phyloP scores from a whole-genome alignment of 2,113 vertebrate species.

The Pachypanchax playfairii region DNA sequence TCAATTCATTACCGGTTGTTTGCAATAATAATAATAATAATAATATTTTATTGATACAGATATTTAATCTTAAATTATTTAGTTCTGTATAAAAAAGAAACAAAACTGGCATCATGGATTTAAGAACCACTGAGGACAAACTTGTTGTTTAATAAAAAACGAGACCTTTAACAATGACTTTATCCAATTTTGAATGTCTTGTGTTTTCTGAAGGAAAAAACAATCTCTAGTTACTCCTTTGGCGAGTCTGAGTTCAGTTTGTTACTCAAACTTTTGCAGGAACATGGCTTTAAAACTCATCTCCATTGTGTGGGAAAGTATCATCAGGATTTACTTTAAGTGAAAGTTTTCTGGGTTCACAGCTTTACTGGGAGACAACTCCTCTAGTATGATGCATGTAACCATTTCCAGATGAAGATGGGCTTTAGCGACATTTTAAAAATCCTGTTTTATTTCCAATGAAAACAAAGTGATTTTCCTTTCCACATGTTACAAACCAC shows the following conservation, averaged over 20 bases:
- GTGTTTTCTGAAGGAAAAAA: constrained; percentile 24
- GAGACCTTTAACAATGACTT: background rate
- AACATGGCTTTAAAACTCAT: constrained; percentile 28
- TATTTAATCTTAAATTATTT: too few relatives aligned
- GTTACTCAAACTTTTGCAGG: constrained; percentile 22
- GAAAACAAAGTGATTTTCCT: constrained; percentile 34
- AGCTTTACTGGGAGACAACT: constrained; percentile 39
- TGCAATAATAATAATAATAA: too few relatives aligned
- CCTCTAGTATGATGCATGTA: constrained; percentile 40
- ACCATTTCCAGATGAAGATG: constrained; percentile 71
- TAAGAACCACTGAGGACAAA: background rate
- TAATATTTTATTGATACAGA: too few relatives aligned
- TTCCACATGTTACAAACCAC: constrained; percentile 54
- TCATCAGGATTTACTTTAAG: constrained; percentile 42
- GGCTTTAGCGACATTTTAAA: constrained; percentile 54
- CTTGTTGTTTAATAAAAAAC: constrained; percentile 7
- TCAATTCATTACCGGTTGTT: too few relatives aligned
- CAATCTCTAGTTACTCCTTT: constrained; percentile 30
- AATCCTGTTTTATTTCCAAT: constrained; percentile 45
- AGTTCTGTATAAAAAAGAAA: too few relatives aligned
- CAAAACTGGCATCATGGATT: constrained; percentile 2
- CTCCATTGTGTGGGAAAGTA: constrained; percentile 37
- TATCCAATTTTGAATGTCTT: constrained; percentile 25
- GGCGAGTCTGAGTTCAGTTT: constrained; percentile 25
- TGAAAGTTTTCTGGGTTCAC: constrained; percentile 37